Conservation (phyloP, 2,113 vertebrate species). For the Aspidoscelis tigris region DNA sequence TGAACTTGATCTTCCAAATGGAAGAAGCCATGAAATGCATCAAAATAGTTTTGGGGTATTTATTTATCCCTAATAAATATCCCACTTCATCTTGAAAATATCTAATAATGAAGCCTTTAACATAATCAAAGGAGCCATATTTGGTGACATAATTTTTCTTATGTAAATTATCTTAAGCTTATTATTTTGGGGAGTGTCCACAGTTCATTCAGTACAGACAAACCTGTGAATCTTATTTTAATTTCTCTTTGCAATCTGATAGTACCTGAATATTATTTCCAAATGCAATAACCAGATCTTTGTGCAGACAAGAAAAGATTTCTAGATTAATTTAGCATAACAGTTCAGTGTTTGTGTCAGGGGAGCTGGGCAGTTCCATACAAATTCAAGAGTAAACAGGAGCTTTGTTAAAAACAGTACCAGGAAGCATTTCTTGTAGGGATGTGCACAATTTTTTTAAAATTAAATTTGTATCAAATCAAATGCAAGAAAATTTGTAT, state of each 20-base stretch:
- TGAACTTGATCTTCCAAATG: too few relatives aligned
- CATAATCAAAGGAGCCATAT: conserved; percentile 12
- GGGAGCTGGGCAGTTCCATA: too few relatives aligned
- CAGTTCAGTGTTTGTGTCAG: too few relatives aligned
- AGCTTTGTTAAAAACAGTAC: too few relatives aligned
- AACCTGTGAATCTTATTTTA: conserved; percentile 44
- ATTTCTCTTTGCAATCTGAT: conserved; percentile 8
- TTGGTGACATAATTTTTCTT: conserved; percentile 6
- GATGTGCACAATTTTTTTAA: too few relatives aligned
- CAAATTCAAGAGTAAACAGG: too few relatives aligned
- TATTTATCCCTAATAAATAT: background rate
- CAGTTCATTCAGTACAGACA: background rate
- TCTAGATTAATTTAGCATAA: too few relatives aligned
- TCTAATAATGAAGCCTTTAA: background rate
- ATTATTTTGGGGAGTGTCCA: background rate
- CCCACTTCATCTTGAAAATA: background rate
- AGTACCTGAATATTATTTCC: background rate
- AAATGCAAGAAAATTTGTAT: too few relatives aligned
- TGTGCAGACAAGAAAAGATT: too few relatives aligned
- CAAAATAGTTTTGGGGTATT: background rate
- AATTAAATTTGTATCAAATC: too few relatives aligned
- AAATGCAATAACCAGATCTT: background rate
- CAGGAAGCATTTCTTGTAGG: too few relatives aligned
- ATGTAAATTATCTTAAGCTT: background rate
- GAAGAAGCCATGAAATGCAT: too few relatives aligned